Evolutionary conservation across 1,140 invertebrate species (phyloP), one percentile per base, ranked within the genome.

Genomic region (Pinna nobilis): DNA sequence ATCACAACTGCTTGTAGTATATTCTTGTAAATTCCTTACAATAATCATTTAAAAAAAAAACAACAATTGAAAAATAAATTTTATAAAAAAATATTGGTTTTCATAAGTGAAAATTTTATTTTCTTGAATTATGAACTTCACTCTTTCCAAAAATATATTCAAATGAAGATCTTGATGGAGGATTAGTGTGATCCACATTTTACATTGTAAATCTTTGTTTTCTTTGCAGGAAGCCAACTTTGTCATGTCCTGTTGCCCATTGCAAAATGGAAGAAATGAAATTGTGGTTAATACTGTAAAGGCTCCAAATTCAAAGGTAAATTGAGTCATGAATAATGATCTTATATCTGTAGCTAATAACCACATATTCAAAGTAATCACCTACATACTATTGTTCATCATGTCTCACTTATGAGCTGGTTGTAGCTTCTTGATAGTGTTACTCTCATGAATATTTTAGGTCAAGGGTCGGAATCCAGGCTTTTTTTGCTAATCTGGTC

Each of bases 181-280:
- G 30, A 20, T 1, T 59, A 59, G 13, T 59, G 28, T 18, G 55
- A 37, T 59, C 6, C 35, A n/a, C 55, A 32, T 18, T 37, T 18
- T 9, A 0, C 20, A 37, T 18, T 9, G n/a, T 35, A 59, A 13
- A 30, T 7, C 2, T 59, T 32, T n/a, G 35, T 35, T 9, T 61
- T 25, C n/a, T 57, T 69, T 33, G 4, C 32, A 79, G 78, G 74
- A 79, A 33, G 74, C 60, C 33, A 73, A 76, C 30, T 79, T 79
- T 74, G 78, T 79, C 9, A 41, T 79, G 57, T 77, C 78, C 11
- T 79, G 66, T 41, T 74, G 78, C 30, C 78, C 78, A 11, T 51
- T 79, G 49, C 74, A 79, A 37, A 73, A 71, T 74, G 78, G 78
- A 20, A 60, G 63, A 23, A 79, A 79, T 77, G 63, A 79, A 33